Conservation (phyloP, 2,113 vertebrate species). For the Typhlomys cinereus region DNA sequence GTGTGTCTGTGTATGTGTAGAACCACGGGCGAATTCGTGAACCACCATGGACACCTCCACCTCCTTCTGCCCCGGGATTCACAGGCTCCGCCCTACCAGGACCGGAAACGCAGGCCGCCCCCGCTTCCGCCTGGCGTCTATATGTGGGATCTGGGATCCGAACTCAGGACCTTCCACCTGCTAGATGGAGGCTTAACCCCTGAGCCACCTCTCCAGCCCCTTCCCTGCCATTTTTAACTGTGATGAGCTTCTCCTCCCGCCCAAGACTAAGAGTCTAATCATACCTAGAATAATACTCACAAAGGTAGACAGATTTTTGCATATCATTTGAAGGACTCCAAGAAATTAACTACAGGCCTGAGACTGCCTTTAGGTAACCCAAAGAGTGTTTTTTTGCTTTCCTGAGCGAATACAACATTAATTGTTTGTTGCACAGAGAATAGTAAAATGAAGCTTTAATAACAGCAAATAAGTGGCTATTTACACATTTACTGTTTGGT, state of each 20-base stretch:
- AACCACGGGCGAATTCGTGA: too few relatives aligned
- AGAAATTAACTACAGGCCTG: neutral
- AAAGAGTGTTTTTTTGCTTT: neutral
- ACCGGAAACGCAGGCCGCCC: too few relatives aligned
- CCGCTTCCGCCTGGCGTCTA: too few relatives aligned
- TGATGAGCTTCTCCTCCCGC: neutral
- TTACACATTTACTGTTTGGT: slow-evolving; percentile 66
- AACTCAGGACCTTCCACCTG: too few relatives aligned
- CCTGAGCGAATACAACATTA: neutral
- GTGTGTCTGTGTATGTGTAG: too few relatives aligned
- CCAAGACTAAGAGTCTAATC: neutral
- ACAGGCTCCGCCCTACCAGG: too few relatives aligned
- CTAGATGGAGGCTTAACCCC: too few relatives aligned
- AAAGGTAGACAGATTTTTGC: neutral
- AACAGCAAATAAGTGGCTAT: slow-evolving; percentile 41
- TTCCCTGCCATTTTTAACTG: slow-evolving; percentile 7
- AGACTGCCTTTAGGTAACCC: neutral
- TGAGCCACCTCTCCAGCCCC: too few relatives aligned
- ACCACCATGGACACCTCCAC: too few relatives aligned
- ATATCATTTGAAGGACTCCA: neutral
- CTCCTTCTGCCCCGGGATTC: too few relatives aligned
- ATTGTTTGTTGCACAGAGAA: slow-evolving; percentile 45
- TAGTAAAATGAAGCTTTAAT: slow-evolving; percentile 53
- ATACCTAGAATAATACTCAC: slow-evolving; percentile 13
- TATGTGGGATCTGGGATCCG: too few relatives aligned